Evolutionary conservation across 2,888 invertebrate species (phyloP).

Genomic region (Tanytarsus gracilentus): DNA sequence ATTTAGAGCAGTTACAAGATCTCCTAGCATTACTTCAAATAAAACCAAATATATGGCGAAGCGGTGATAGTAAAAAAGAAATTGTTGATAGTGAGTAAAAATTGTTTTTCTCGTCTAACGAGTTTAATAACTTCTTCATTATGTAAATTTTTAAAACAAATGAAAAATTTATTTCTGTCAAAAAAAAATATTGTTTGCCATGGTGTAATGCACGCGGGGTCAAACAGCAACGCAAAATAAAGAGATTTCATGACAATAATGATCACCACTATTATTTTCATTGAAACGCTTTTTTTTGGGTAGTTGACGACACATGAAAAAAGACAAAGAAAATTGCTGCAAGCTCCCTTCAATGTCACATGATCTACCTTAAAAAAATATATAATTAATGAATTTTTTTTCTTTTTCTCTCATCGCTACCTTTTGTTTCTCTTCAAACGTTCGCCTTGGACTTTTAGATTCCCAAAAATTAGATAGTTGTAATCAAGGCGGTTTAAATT

Average conservation of each 20-base stretch:
- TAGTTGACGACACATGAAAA: conserved; percentile 2
- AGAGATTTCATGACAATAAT: conserved; percentile 20
- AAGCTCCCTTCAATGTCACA: conserved; percentile 19
- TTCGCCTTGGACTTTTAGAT: conserved; percentile 6
- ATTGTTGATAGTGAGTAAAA: conserved; percentile 27
- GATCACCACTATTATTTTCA: background rate
- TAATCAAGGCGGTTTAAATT: conserved; percentile 29
- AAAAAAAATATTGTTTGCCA: background rate
- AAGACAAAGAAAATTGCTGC: background rate
- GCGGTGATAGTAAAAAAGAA: conserved; percentile 37
- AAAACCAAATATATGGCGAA: conserved; percentile 69
- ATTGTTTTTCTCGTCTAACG: background rate
- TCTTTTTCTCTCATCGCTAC: background rate
- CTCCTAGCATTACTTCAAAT: conserved; percentile 74
- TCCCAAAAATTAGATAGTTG: conserved; percentile 29
- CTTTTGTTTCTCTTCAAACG: background rate
- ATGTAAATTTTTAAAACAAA: background rate
- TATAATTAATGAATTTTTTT: conserved; percentile 3
- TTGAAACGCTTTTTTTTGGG: too few species aligned
- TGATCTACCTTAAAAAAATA: background rate
- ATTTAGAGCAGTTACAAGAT: conserved; percentile 75
- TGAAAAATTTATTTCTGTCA: background rate
- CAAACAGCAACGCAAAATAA: too few species aligned
- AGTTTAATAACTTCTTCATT: background rate
- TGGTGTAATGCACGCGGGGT: background rate